Percentiles rank a stretch among this genome's conserved stretches.
Evolutionary conservation across 2,888 invertebrate species (phyloP).

Genomic region (Synanthedon vespiformis): DNA sequence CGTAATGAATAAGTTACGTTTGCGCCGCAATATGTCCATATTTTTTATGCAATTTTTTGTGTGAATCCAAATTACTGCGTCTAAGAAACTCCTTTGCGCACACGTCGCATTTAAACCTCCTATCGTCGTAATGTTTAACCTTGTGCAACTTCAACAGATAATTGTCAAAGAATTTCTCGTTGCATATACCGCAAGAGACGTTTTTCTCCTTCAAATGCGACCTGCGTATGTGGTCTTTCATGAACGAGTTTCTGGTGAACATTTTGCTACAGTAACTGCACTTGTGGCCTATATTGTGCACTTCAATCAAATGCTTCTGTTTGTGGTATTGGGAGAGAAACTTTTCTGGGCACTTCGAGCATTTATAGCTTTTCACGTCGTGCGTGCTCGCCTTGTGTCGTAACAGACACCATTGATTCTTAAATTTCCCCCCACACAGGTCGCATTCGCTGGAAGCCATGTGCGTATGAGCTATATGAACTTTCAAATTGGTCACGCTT

Average conservation of each 20-base stretch:
- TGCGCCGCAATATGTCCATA: slow-evolving; percentile 30
- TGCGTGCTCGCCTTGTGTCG: slow-evolving; percentile 51
- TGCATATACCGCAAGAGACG: slow-evolving; percentile 48
- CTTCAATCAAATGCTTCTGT: slow-evolving; percentile 63
- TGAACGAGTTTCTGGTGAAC: slow-evolving; percentile 58
- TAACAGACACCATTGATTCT: slow-evolving; percentile 46
- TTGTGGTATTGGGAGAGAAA: slow-evolving; percentile 67
- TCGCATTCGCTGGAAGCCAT: slow-evolving; percentile 43
- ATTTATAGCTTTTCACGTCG: slow-evolving; percentile 50
- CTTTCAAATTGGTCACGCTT: slow-evolving; percentile 39
- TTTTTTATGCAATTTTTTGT: slow-evolving; percentile 64
- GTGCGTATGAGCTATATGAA: slow-evolving; percentile 47
- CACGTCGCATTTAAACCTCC: slow-evolving; percentile 65
- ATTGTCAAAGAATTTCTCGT: slow-evolving; percentile 54
- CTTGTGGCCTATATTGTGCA: slow-evolving; percentile 53
- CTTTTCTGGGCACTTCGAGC: slow-evolving; percentile 44
- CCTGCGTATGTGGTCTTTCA: slow-evolving; percentile 54
- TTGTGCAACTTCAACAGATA: slow-evolving; percentile 54
- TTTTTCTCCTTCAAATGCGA: slow-evolving; percentile 59
- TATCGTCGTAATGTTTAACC: slow-evolving; percentile 66
- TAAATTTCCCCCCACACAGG: slow-evolving; percentile 42
- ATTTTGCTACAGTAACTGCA: slow-evolving; percentile 48
- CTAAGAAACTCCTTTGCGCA: slow-evolving; percentile 71
- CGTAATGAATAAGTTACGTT: background rate
- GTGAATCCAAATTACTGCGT: slow-evolving; percentile 70